These are phyloP conservation scores for Lepilemur ruficaudatus DNA, from an alignment of 2,797 vertebrate genomes.

Conservation along the genomic window DNA sequence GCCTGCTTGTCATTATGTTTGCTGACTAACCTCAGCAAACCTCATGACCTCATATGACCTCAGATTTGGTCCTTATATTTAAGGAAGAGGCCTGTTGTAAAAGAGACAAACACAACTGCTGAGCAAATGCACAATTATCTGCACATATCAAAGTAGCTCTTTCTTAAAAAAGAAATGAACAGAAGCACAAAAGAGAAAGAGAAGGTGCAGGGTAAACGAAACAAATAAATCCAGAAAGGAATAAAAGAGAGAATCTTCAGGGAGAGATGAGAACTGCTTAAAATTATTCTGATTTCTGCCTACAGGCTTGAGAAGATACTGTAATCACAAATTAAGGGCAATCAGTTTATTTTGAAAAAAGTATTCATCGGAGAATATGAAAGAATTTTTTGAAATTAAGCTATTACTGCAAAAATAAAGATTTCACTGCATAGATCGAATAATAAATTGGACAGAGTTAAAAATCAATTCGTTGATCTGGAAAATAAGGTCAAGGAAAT, in stretches of 20 bases:
- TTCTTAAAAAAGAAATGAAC: not conserved
- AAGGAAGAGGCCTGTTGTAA: not conserved
- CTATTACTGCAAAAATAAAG: not conserved
- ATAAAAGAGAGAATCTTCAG: not conserved
- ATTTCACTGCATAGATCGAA: not conserved
- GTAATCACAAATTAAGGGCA: not conserved
- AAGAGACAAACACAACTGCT: not conserved
- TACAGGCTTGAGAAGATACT: not conserved
- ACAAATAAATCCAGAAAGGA: not conserved
- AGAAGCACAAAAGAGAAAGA: not conserved
- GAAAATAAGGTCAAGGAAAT: conserved; percentile 19
- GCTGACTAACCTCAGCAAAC: no score
- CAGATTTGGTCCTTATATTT: not conserved
- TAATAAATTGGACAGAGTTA: not conserved
- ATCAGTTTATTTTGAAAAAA: conserved; percentile 31
- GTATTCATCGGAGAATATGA: not conserved
- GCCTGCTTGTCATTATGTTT: not conserved
- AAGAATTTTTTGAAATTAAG: not conserved
- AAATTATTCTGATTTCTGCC: conserved; percentile 17
- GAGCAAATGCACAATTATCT: not conserved
- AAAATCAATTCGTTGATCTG: conserved; percentile 23
- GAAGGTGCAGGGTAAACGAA: not conserved
- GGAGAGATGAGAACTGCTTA: not conserved
- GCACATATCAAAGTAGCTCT: not conserved
- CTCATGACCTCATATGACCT: no score